These are phyloP conservation scores for Malacosoma neustria DNA, from an alignment of 2,888 invertebrate species.

Conservation along the genomic window DNA sequence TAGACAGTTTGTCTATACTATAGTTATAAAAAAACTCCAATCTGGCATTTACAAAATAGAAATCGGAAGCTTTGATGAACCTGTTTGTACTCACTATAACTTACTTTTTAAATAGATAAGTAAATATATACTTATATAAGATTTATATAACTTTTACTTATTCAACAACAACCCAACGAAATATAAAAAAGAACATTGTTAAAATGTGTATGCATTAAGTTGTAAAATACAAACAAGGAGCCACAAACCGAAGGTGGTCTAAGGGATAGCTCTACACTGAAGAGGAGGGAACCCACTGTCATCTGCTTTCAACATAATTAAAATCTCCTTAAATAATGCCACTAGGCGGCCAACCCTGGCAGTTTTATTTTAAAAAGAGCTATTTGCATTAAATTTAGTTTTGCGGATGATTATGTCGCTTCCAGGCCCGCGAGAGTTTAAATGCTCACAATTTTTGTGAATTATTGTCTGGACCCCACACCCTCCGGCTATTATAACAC, in stretches of 20 bases:
- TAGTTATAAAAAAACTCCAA: too few species aligned
- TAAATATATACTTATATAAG: too few species aligned
- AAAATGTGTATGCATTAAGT: too few species aligned
- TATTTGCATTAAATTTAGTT: conserved; percentile 74
- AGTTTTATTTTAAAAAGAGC: conserved; percentile 71
- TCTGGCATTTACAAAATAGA: too few species aligned
- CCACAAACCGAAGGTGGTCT: conserved; percentile 26
- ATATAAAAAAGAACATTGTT: too few species aligned
- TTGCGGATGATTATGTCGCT: conserved; percentile 69
- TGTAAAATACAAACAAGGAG: conserved; percentile 31
- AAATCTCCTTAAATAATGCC: conserved; percentile 73
- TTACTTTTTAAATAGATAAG: too few species aligned
- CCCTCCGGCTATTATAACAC: conserved; percentile 58
- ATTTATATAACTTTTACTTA: too few species aligned
- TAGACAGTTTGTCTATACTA: too few species aligned
- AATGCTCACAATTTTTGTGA: conserved; percentile 69
- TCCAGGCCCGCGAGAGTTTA: conserved; percentile 56
- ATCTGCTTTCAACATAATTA: conserved; percentile 76
- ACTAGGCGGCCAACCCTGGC: conserved; percentile 61
- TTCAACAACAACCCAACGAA: too few species aligned
- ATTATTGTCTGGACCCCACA: conserved; percentile 57
- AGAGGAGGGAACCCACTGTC: conserved; percentile 68
- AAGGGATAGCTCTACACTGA: conserved; percentile 47
- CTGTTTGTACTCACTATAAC: too few species aligned
- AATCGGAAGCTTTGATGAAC: too few species aligned